A percentile compares a stretch with the other conserved stretches of the same genome.
Evolutionary conservation across 2,797 vertebrate species (phyloP).

Genomic region (Schizothorax lantsangensis): DNA sequence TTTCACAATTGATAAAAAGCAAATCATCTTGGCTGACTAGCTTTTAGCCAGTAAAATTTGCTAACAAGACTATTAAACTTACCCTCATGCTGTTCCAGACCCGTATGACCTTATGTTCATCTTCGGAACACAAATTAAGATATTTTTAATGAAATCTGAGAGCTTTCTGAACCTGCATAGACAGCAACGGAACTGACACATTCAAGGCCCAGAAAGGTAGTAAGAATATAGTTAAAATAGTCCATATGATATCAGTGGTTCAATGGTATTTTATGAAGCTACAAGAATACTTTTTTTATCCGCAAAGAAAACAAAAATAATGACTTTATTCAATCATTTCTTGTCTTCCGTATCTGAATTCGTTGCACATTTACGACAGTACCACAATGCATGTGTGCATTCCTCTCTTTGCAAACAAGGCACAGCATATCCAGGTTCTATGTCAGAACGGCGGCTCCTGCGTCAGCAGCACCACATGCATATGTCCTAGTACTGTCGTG

Average conservation of each 20-base stretch:
- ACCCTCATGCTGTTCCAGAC: neutral
- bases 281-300: neutral
- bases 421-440: neutral
- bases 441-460: too few species aligned
- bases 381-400: neutral
- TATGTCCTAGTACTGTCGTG: too few species aligned
- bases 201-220: neutral
- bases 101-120: neutral
- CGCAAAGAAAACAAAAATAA: neutral
- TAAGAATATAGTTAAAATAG: neutral
- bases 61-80: neutral
- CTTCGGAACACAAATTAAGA: neutral
- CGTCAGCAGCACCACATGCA: too few species aligned
- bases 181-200: neutral
- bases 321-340: neutral
- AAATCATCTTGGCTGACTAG: neutral
- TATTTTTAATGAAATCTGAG: neutral
- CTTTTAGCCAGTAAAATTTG: neutral
- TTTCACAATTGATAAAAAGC: neutral
- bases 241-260: neutral
- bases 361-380: neutral
- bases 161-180: neutral
- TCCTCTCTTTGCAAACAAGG: neutral
- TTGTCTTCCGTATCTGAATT: neutral
- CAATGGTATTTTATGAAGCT: neutral